These are phyloP conservation scores for Cheumatopsyche charites DNA, from an alignment of 1,140 invertebrate species.

Conservation along the genomic window DNA sequence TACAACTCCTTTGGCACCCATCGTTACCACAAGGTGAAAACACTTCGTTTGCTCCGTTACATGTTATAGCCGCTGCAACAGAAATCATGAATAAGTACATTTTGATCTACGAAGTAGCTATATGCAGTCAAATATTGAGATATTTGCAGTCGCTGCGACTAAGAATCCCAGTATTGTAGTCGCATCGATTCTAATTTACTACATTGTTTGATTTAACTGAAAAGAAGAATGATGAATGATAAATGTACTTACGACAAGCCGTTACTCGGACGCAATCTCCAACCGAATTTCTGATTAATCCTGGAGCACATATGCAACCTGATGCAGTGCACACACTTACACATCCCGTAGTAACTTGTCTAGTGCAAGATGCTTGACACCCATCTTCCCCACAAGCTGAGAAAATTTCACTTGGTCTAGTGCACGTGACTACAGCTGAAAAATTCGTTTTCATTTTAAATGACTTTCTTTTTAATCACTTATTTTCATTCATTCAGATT, in stretches of 20 bases:
- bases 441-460: background rate
- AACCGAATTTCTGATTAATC: background rate
- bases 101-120: too few relatives aligned
- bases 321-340: background rate
- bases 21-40: background rate
- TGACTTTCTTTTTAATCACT: background rate
- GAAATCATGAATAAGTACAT: background rate
- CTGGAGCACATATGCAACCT: background rate
- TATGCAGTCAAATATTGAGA: too few relatives aligned
- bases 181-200: too few relatives aligned
- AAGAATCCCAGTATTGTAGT: too few relatives aligned
- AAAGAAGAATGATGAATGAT: too few relatives aligned
- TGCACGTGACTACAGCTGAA: background rate
- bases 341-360: background rate
- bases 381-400: background rate
- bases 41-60: background rate
- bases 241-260: constrained; percentile 3
- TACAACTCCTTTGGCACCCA: constrained; percentile 1
- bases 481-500: background rate
- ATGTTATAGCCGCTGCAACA: background rate
- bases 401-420: background rate
- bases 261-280: background rate
- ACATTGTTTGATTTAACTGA: too few relatives aligned
- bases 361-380: background rate
- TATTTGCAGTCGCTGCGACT: too few relatives aligned